Percentiles rank a stretch among this genome's conserved stretches.
phyloP scores from a whole-genome alignment of 1,140 invertebrate genomes.

The Uloborus diversus region DNA sequence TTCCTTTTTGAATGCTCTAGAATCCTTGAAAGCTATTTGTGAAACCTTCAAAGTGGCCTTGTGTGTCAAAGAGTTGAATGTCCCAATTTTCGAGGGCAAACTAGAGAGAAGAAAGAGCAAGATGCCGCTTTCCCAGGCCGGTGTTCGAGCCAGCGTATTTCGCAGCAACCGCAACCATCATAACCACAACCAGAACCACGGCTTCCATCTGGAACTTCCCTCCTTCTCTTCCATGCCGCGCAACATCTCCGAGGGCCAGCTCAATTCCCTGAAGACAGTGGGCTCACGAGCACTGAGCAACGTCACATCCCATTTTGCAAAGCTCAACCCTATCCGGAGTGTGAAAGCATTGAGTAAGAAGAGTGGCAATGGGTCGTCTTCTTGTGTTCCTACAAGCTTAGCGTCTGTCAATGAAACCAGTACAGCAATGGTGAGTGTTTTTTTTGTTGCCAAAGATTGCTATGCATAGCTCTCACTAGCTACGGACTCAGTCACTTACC shows the following conservation, averaged over 20 bases:
- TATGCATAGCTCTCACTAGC: too few species aligned
- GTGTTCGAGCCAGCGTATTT: constrained; percentile 62
- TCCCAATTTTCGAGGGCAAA: constrained; percentile 67
- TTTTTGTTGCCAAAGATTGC: too few species aligned
- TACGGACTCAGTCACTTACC: too few species aligned
- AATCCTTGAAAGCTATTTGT: constrained; percentile 86
- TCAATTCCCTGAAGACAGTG: constrained; percentile 72
- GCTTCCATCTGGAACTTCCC: constrained; percentile 68
- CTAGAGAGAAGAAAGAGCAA: constrained; percentile 81
- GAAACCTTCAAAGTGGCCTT: constrained; percentile 85
- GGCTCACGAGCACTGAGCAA: constrained; percentile 85
- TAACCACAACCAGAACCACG: constrained; percentile 2
- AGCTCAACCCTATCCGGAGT: constrained; percentile 77
- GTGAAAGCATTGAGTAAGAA: constrained; percentile 62
- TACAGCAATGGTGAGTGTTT: constrained; percentile 20
- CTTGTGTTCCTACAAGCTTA: constrained; percentile 64
- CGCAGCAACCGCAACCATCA: constrained; percentile 54
- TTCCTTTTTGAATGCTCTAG: constrained; percentile 70
- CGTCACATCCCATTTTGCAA: constrained; percentile 84
- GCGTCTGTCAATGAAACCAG: constrained; percentile 39
- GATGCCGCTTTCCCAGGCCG: constrained; percentile 67
- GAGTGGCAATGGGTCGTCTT: constrained; percentile 66
- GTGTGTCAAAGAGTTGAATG: constrained; percentile 70
- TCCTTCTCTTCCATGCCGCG: constrained; percentile 71
- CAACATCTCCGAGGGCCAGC: constrained; percentile 75